Conservation (phyloP, 1,140 invertebrate genomes). For the Platyscapa corneri region DNA sequence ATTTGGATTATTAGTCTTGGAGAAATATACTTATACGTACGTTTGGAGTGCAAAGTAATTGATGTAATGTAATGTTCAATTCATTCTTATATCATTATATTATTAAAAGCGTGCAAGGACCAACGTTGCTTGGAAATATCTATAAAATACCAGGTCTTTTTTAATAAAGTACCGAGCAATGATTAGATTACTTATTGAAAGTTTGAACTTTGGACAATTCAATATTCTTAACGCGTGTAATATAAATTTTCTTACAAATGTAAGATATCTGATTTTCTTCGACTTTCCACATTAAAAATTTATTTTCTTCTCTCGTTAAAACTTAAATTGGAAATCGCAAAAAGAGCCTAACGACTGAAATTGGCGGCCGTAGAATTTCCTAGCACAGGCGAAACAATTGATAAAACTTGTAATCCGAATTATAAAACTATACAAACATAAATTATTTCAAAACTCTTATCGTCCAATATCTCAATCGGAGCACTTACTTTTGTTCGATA, state of each 20-base stretch:
- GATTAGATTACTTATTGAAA: not conserved
- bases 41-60: not conserved
- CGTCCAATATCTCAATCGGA: not conserved
- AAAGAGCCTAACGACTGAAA: not conserved
- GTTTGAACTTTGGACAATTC: not conserved
- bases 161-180: no score
- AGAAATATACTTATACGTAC: conserved; percentile 2
- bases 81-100: not conserved
- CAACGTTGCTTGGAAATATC: not conserved
- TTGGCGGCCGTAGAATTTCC: not conserved
- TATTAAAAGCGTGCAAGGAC: not conserved
- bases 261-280: not conserved
- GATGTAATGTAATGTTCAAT: conserved; percentile 8
- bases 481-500: no score
- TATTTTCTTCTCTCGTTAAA: no score
- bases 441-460: not conserved
- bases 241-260: not conserved
- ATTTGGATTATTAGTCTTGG: conserved; percentile 15
- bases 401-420: no score
- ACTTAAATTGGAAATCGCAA: no score
- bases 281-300: no score
- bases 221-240: not conserved
- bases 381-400: not conserved
- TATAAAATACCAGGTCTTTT: not conserved
- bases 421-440: no score